These are phyloP conservation scores for Mylabris phalerata DNA, from an alignment of 1,140 invertebrate species.

Conservation along the genomic window DNA sequence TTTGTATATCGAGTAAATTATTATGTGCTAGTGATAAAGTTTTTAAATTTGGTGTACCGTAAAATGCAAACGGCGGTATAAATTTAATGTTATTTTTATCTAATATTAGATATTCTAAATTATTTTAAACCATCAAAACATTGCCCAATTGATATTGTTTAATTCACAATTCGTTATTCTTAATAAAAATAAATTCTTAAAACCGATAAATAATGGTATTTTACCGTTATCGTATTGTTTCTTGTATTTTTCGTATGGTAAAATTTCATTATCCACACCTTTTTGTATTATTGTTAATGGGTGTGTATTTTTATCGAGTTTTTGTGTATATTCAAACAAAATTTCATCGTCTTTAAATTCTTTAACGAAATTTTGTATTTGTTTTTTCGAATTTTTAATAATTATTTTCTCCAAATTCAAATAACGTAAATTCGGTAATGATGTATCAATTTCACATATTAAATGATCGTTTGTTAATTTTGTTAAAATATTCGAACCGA, in stretches of 20 bases:
- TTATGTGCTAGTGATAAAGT: slow-evolving; percentile 57
- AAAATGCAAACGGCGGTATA: slow-evolving; percentile 61
- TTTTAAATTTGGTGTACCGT: slow-evolving; percentile 56
- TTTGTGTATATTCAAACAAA: slow-evolving; percentile 37
- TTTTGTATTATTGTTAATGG: slow-evolving; percentile 36
- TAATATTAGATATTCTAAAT: slow-evolving; percentile 53
- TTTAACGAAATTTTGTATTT: slow-evolving; percentile 33
- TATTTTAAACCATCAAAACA: slow-evolving; percentile 58
- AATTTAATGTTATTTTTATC: slow-evolving; percentile 56
- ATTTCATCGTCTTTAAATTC: slow-evolving; percentile 33
- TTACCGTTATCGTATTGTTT: slow-evolving; percentile 45
- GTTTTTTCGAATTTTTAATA: slow-evolving; percentile 38
- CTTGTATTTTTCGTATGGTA: slow-evolving; percentile 56
- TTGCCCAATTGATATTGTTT: slow-evolving; percentile 58
- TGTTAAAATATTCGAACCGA: slow-evolving; percentile 45
- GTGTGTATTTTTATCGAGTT: slow-evolving; percentile 28
- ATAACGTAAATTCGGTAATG: slow-evolving; percentile 41
- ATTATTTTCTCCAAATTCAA: slow-evolving; percentile 44
- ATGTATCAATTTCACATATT: slow-evolving; percentile 41
- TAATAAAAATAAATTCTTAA: slow-evolving; percentile 50
- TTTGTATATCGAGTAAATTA: slow-evolving; percentile 54
- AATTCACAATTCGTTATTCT: slow-evolving; percentile 53
- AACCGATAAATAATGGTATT: slow-evolving; percentile 50
- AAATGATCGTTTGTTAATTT: slow-evolving; percentile 32
- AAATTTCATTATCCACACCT: slow-evolving; percentile 45